Evolutionary conservation across 2,797 vertebrate species (phyloP), one percentile per base, ranked within the genome.

Genomic region (Intellagama lesueurii): DNA sequence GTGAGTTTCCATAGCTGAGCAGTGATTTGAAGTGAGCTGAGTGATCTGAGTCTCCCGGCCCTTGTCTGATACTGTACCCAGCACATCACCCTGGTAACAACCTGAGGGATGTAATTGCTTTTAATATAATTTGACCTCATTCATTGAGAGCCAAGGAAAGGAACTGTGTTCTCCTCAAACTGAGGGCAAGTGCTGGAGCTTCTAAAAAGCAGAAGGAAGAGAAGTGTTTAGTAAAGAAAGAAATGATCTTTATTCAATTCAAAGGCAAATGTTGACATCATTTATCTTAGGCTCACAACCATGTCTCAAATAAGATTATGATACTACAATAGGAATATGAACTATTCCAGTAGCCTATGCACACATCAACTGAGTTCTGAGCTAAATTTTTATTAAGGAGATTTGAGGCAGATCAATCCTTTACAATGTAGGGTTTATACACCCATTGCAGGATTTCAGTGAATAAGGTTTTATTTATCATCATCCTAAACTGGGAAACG

Each of bases 241-340:
- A 84, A 47, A 56, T 47, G 66, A 85, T 17, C 83, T 77, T 81
- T 91, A 91, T 87, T 91, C 86, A n/a, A 91, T 91, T 93, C 93
- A 93, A 92, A 81, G 11, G 76, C 87, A 95, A 95, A 91, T 91
- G 60, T 95, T 90, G 94, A 94, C 56, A 73, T 91, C 35, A 93
- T 95, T 95, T 95, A 96, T 96, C 95, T 96, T 95, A 81, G 85
- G 91, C 94, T 95, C 93, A 91, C 93, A 94, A 95, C 90, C 95
- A 47, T 68, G 88, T 86, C 87, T 93, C 89, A 93, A 90, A 95
- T 86, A 91, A 93, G 94, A 95, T 95, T 95, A 96, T 85, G 84
- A 91, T 94, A 14, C 52, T 81, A 88, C 92, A 84, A 5, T 90
- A 94, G 70, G 92, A 95, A 93, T 91, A 83, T 89, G n/a, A 64